Evolutionary conservation across 2,888 invertebrate genomes (phyloP).

Genomic region (Adelphocoris suturalis): DNA sequence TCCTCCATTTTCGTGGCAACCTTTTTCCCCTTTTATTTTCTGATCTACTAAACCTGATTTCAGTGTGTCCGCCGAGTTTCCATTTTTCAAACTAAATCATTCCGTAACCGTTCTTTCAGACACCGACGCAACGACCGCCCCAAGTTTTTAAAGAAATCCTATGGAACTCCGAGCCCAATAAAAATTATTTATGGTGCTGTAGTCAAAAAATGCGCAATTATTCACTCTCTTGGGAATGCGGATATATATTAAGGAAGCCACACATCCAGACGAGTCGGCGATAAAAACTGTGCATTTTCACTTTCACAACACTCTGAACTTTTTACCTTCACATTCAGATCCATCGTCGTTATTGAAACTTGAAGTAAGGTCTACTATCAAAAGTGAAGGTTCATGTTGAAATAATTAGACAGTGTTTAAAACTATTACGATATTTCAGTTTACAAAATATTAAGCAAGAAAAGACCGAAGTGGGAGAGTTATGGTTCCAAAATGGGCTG

Average conservation of each 20-base stretch:
- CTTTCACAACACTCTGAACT: no score
- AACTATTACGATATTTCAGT: no score
- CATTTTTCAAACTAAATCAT: slow-evolving; percentile 44
- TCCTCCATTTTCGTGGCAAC: slow-evolving; percentile 17
- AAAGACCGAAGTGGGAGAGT: no score
- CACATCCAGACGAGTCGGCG: neutral
- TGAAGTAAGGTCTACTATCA: no score
- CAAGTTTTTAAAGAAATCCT: neutral
- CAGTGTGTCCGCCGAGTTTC: neutral
- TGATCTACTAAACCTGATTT: slow-evolving; percentile 44
- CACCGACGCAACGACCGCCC: neutral
- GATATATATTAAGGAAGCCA: neutral
- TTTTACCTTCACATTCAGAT: no score
- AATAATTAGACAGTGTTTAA: no score
- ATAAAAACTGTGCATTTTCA: neutral
- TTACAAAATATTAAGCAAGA: no score
- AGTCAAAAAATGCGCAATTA: neutral
- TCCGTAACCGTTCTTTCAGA: neutral
- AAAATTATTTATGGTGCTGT: neutral
- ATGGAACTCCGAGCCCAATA: neutral
- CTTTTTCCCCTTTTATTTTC: slow-evolving; percentile 20
- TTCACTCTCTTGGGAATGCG: neutral
- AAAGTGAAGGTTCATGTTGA: no score
- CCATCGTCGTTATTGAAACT: no score
- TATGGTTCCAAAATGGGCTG: no score